phyloP scores from a whole-genome alignment of 2,113 vertebrate species.

The Corythoichthys haematopterus region DNA sequence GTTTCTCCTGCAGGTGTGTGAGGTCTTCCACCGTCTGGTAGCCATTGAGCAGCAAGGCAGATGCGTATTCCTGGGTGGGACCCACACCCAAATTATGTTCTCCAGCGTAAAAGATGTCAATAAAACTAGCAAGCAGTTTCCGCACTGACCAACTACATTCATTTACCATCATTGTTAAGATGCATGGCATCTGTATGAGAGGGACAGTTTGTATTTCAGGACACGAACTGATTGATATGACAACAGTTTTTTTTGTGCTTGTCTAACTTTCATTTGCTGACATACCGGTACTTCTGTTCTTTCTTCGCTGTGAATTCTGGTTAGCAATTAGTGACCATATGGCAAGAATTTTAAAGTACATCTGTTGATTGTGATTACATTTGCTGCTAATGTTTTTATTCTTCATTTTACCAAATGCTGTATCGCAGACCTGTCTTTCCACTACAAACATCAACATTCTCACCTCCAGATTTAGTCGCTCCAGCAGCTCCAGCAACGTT shows the following conservation, averaged over 20 bases:
- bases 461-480: slow-evolving; percentile 84
- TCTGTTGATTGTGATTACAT: no score
- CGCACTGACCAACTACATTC: neutral
- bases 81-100: neutral
- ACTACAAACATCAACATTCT: slow-evolving; percentile 11
- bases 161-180: neutral
- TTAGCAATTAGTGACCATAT: no score
- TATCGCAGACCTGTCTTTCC: no score
- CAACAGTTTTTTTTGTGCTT: no score
- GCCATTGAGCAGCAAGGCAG: slow-evolving; percentile 87
- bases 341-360: no score
- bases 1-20: slow-evolving; percentile 85
- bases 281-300: no score
- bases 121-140: slow-evolving; percentile 1
- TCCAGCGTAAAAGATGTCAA: neutral
- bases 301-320: no score
- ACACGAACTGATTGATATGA: neutral
- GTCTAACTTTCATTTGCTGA: no score
- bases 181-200: neutral
- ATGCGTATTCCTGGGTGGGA: slow-evolving; percentile 79
- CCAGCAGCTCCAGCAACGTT: slow-evolving; percentile 85
- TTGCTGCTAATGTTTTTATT: no score
- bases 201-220: neutral
- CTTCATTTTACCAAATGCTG: neutral
- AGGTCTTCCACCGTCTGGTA: slow-evolving; percentile 93